Conservation (phyloP, 2,888 invertebrate species). For the Agonopterix arenella region DNA sequence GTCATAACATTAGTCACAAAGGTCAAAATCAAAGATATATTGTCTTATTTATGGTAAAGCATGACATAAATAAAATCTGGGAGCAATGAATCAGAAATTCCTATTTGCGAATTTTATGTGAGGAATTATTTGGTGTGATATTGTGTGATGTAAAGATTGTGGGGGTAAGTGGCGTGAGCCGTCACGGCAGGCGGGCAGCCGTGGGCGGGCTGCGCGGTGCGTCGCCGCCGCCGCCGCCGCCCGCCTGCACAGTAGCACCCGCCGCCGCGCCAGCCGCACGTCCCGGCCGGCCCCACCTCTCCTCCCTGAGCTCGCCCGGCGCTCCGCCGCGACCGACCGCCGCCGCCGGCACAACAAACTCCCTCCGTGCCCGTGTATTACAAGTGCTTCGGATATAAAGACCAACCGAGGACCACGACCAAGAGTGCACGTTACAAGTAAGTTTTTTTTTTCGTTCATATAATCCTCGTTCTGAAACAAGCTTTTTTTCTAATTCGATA, state of each 20-base stretch:
- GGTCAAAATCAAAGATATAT: too few species aligned
- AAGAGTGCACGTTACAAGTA: too few species aligned
- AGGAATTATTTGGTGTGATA: conserved; percentile 43
- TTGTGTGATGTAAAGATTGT: conserved; percentile 57
- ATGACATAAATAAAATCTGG: conserved; percentile 5
- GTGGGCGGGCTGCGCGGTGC: conserved; percentile 51
- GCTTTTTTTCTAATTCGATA: too few species aligned
- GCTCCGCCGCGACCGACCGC: conserved; percentile 16
- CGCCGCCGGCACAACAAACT: conserved; percentile 10
- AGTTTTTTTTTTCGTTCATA: background rate
- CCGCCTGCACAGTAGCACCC: conserved; percentile 38
- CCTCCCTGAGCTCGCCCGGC: conserved; percentile 22
- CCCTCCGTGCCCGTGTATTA: background rate
- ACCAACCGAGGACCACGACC: too few species aligned
- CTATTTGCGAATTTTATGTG: conserved; percentile 15
- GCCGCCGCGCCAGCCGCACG: conserved; percentile 18
- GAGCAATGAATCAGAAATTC: conserved; percentile 2
- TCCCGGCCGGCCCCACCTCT: conserved; percentile 19
- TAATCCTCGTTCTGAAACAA: background rate
- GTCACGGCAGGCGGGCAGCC: conserved; percentile 29
- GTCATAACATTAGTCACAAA: too few species aligned
- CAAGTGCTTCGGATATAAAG: conserved; percentile 1
- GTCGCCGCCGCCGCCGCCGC: conserved; percentile 47
- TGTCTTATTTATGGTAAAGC: too few species aligned
- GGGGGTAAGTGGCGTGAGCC: conserved; percentile 59